Evolutionary conservation across 2,888 invertebrate genomes (phyloP).

Genomic region (Andrena haemorrhoa): DNA sequence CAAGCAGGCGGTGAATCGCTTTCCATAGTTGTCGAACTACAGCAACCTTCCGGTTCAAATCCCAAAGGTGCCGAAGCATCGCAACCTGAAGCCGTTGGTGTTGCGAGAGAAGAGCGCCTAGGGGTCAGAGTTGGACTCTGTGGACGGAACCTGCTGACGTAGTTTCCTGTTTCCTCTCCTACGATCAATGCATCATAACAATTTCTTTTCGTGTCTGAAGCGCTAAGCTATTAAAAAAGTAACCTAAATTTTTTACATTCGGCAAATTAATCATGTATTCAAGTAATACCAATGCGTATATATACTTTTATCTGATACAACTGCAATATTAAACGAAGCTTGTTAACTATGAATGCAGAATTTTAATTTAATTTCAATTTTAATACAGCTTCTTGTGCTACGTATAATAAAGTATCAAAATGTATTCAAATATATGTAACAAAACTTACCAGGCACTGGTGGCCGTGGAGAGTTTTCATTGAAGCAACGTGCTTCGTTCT

Average conservation of each 20-base stretch:
- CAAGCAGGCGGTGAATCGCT: slow-evolving; percentile 88
- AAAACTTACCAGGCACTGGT: slow-evolving; percentile 91
- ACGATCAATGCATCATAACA: slow-evolving; percentile 26
- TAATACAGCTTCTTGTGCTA: too few species aligned
- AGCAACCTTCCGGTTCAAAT: slow-evolving; percentile 87
- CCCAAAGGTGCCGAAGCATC: slow-evolving; percentile 86
- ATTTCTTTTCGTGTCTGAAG: background rate
- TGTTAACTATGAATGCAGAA: too few species aligned
- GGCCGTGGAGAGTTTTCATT: slow-evolving; percentile 92
- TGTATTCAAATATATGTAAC: background rate
- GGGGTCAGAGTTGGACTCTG: slow-evolving; percentile 84
- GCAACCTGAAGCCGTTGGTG: slow-evolving; percentile 77
- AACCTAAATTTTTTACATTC: slow-evolving; percentile 11
- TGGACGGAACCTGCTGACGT: slow-evolving; percentile 81
- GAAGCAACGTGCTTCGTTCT: slow-evolving; percentile 84
- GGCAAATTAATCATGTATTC: background rate
- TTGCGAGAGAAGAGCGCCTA: slow-evolving; percentile 83
- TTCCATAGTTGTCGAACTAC: slow-evolving; percentile 84
- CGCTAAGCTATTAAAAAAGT: background rate
- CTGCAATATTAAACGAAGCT: too few species aligned
- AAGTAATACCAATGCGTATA: background rate
- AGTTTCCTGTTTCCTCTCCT: slow-evolving; percentile 84
- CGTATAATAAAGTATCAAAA: too few species aligned
- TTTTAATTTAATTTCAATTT: too few species aligned
- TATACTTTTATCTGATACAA: too few species aligned